Percentiles rank a stretch among this genome's conserved stretches.
phyloP scores from a whole-genome alignment of 2,888 invertebrate species.

The Lycocerus yunnanus region DNA sequence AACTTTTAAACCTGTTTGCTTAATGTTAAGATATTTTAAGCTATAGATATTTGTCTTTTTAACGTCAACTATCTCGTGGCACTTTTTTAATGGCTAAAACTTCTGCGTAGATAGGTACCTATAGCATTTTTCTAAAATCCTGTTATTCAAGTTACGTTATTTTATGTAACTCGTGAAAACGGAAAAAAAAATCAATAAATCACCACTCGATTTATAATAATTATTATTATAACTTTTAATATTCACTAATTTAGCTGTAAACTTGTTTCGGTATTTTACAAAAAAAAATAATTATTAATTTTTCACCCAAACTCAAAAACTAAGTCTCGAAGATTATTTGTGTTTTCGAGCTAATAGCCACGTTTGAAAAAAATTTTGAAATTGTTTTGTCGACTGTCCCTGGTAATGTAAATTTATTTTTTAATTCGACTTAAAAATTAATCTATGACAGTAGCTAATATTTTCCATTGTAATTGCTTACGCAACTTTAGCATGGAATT shows the following conservation, averaged over 20 bases:
- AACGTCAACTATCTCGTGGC: conserved; percentile 17
- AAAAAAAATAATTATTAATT: not conserved
- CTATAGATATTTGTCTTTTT: conserved; percentile 20
- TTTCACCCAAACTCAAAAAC: not conserved
- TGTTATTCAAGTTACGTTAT: not conserved
- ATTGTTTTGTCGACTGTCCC: not conserved
- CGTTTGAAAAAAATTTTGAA: not conserved
- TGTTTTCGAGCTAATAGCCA: too few relatives aligned
- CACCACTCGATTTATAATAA: not conserved
- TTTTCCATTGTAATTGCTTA: not conserved
- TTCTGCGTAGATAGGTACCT: conserved; percentile 12
- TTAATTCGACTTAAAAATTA: not conserved
- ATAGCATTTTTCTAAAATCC: not conserved
- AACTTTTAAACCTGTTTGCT: conserved; percentile 24
- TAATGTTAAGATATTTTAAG: conserved; percentile 14
- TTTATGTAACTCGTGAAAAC: not conserved
- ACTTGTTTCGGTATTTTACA: not conserved
- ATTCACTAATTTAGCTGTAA: not conserved
- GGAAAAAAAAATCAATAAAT: not conserved
- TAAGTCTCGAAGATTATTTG: not conserved
- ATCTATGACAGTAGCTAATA: not conserved
- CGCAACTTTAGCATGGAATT: not conserved
- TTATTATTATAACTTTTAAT: not conserved
- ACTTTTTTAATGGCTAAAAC: conserved; percentile 8
- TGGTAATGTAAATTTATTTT: not conserved